phyloP scores from a whole-genome alignment of 2,797 vertebrate genomes.

The Coilia nasus region DNA sequence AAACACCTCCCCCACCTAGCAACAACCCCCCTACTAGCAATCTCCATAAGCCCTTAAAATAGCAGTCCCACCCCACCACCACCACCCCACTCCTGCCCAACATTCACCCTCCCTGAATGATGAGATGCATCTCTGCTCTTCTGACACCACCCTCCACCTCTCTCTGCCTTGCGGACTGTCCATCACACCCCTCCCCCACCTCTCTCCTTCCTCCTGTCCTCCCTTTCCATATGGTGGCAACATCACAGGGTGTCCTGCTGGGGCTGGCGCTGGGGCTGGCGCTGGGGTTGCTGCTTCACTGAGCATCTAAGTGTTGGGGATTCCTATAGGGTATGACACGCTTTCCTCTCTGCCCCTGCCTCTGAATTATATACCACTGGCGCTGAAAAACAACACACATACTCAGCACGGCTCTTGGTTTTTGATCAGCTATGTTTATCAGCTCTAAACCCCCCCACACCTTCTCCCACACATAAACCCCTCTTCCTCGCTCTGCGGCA shows the following conservation, averaged over 20 bases:
- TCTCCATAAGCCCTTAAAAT: conserved; percentile 45
- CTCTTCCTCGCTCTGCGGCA: not conserved
- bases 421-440: not conserved
- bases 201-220: not conserved
- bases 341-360: not conserved
- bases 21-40: not conserved
- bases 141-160: conserved; percentile 38
- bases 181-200: not conserved
- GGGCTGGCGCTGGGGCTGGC: not conserved
- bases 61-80: conserved; percentile 15
- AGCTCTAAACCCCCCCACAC: not conserved
- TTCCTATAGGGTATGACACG: not conserved
- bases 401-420: not conserved
- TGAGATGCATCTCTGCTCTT: conserved; percentile 53
- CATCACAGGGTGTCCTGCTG: not conserved
- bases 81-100: conserved; percentile 30
- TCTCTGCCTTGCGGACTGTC: conserved; percentile 2
- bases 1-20: not conserved
- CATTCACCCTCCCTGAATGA: conserved; percentile 44
- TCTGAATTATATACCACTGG: not conserved
- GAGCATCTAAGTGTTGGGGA: not conserved
- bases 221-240: not conserved
- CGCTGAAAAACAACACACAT: not conserved
- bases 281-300: not conserved
- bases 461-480: not conserved